Percentiles rank a stretch among this genome's conserved stretches.
phyloP scores from a whole-genome alignment of 2,113 vertebrate genomes.

The Pagrus major region DNA sequence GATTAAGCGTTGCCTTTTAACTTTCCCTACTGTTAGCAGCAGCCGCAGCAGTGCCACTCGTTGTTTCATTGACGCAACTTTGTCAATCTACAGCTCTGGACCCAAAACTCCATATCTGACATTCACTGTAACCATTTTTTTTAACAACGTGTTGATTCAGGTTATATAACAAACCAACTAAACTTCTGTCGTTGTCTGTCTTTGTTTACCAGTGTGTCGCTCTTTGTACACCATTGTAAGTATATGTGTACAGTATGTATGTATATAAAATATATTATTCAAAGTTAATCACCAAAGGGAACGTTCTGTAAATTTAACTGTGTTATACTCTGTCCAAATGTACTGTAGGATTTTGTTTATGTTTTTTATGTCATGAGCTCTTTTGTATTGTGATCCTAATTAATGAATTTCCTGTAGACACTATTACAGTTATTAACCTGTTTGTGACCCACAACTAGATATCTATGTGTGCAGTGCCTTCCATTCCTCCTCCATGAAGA shows the following conservation, averaged over 20 bases:
- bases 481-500: slow-evolving; percentile 20
- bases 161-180: slow-evolving; percentile 67
- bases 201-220: slow-evolving; percentile 60
- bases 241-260: slow-evolving; percentile 79
- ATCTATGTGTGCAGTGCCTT: slow-evolving; percentile 64
- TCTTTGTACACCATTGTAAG: slow-evolving; percentile 71
- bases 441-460: slow-evolving; percentile 55
- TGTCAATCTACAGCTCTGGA: neutral
- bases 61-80: neutral
- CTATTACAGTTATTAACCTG: slow-evolving; percentile 42
- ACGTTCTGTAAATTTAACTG: slow-evolving; percentile 70
- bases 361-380: slow-evolving; percentile 44
- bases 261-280: slow-evolving; percentile 81
- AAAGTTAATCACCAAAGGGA: slow-evolving; percentile 84
- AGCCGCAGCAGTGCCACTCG: neutral
- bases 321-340: slow-evolving; percentile 66
- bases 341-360: slow-evolving; percentile 63
- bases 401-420: slow-evolving; percentile 48
- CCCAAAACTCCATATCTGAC: slow-evolving; percentile 12
- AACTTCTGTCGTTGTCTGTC: slow-evolving; percentile 52
- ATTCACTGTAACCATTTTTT: slow-evolving; percentile 43
- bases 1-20: neutral
- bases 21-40: neutral
- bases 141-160: slow-evolving; percentile 62
- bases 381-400: slow-evolving; percentile 39